Base-by-base conservation (phyloP, 2,797 vertebrate species). In the Gallinago solitaria region DNA sequence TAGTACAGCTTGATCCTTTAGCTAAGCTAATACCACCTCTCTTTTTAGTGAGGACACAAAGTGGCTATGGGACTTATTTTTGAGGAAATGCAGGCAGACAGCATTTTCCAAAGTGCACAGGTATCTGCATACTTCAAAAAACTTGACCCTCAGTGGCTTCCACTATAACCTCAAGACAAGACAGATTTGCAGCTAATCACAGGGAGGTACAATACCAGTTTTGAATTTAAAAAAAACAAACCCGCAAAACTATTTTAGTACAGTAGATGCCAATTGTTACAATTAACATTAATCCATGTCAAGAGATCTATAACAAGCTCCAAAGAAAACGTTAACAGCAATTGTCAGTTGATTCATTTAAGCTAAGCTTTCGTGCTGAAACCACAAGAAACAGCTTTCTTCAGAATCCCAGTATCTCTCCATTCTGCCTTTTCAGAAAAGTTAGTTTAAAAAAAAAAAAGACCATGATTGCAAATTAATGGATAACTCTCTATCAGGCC, bases 321-420 rank as follows among this genome's bases (percentile, higher is more conserved):
- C 30, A 54, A 57, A 82, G 53, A 79, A 88, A 84, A 48, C 0
- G 9, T 28, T 57, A 73, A 67, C 18, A 51, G 73, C 20, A 18
- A 16, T 14, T 17, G 32, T 41, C 51, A 45, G 47, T 23, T 16
- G 8, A 70, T 77, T 70, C 2, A 2, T 43, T 87, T 75, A 76
- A 94, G 48, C 19, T 53, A 67, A 73, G 16, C 16, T 70, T 90
- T 89, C 60, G 24, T 70, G 83, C 63, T 54, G 48, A 79, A 93
- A 77, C 47, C 32, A 53, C 28, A n/a, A 41, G 35, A 65, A 91
- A 61, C 5, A 35, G 30, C 8, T 88, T 75, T 41, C 75, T 91
- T 79, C 60, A 79, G 43, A 87, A 77, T 82, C 35, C 24, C 51
- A 53, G 27, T 51, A 6, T 16, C 51, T 50, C 41, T 79, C 73